Base-by-base conservation (phyloP, 2,797 vertebrate genomes). In the Microctenopoma steveboyesi region DNA sequence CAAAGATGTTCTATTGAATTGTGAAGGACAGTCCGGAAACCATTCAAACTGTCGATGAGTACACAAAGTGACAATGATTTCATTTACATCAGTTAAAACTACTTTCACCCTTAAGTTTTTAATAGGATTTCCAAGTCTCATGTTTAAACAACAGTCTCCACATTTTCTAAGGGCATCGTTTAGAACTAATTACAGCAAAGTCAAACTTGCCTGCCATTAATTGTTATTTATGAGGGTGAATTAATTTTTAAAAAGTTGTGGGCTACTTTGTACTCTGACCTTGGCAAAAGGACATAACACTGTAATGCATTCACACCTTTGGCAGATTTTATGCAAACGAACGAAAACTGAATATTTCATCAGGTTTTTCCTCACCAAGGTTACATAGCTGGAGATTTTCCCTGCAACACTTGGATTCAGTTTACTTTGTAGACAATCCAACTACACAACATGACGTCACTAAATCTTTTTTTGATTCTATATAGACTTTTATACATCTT, bases 261-360 rank as follows among this genome's bases (percentile, higher is more conserved):
- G 67, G 76, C 69, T 79, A 77, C 83, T 85, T 79, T 86, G 69
- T 45, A 56, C 30, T 15, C 53, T 84, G 90, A 92, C 91, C 90
- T 92, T 91, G 87, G 82, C 72, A 51, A 61, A 18, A 75, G 85
- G 76, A 84, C 77, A 22, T 53, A 55, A 62, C 52, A 42, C 74
- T 42, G 28, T 89, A 89, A 93, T 89, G 76, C 81, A 93, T 90
- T 90, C 89, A 85, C 69, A 86, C 87, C 77, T 88, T 89, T 83
- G 88, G 89, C 88, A 86, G 85, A 86, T 79, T 90, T 92, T 90
- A 92, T 93, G 90, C 87, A 88, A 92, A 92, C 57, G 66, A 82
- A 79, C 51, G 10, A 65, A 73, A 87, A 78, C 50, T 79, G 87
- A 89, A 91, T 89, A 85, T 86, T 79, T 86, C 78, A 90, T 86